Base-by-base conservation (phyloP, 2,888 invertebrate genomes). In the Sesia bembeciformis region DNA sequence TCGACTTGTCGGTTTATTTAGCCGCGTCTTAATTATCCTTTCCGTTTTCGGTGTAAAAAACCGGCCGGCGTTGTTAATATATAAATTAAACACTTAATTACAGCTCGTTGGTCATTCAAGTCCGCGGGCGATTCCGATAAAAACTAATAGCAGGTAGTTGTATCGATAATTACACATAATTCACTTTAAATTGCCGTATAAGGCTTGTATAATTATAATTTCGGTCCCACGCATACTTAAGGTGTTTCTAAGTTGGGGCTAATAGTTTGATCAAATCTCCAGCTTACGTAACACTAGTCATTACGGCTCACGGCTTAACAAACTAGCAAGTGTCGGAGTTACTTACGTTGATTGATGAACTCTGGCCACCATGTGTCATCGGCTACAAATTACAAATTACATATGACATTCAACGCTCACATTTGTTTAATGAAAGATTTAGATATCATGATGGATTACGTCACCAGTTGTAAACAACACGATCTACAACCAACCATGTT, bases 31-130 rank as follows among this genome's bases (percentile, higher is more conserved):
- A 52, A 40, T 40, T 46, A 46, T 46, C 46, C 46, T 46, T 46
- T 46, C 56, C 60, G 55, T 66, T 66, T 68, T 62, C 57, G 66
- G 63, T 61, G 58, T 52, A 59, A 39, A 55, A 62, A 71, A 67
- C 76, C 68, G 59, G 73, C 70, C 66, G 57, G 56, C 52, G 60
- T 60, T 60, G 68, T 71, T 72, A 72, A 74, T 76, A 72, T 74
- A 74, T 73, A 73, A 75, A 76, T 76, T 78, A 73, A 76, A 70
- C 69, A 75, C 73, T 77, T 76, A 75, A 77, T 79, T 74, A 76
- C 66, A 66, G 63, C 57, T 64, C 63, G 67, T 63, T 62, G 67
- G 58, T 66, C 65, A 67, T 74, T 74, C 70, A 65, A 66, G 68
- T 69, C 63, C 64, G 67, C 64, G 8, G 61, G 71, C 64, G 67